Percentiles rank a stretch among this genome's conserved stretches.
Conservation (phyloP, 2,888 invertebrate genomes). For the Yponomeuta sedellus region DNA sequence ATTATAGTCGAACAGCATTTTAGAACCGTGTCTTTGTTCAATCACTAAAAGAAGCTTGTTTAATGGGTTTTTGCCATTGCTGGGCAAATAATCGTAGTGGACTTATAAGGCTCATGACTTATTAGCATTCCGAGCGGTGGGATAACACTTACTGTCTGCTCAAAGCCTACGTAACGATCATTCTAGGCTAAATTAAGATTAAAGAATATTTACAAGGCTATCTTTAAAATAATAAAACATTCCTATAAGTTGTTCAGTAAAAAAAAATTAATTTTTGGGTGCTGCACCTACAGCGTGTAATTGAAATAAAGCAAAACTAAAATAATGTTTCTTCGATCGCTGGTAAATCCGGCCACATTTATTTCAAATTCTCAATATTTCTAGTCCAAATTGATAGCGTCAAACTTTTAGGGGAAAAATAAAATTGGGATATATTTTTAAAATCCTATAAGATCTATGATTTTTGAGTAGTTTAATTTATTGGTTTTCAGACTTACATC, state of each 20-base stretch:
- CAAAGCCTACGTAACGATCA: background rate
- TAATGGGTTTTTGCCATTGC: conserved; percentile 76
- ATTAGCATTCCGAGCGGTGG: conserved; percentile 27
- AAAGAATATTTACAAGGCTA: background rate
- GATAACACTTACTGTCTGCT: background rate
- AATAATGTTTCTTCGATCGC: too few relatives aligned
- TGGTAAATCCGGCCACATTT: too few relatives aligned
- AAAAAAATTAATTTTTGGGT: background rate
- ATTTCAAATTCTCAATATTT: too few relatives aligned
- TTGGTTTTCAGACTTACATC: too few relatives aligned
- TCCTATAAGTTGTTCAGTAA: background rate
- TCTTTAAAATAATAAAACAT: background rate
- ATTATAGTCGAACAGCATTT: background rate
- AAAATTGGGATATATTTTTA: too few relatives aligned
- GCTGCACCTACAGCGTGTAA: too few relatives aligned
- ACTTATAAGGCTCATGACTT: conserved; percentile 46
- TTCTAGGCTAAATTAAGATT: background rate
- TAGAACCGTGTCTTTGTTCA: conserved; percentile 51
- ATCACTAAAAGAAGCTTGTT: conserved; percentile 74
- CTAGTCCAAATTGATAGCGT: too few relatives aligned
- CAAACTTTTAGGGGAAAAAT: too few relatives aligned
- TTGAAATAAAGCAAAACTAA: too few relatives aligned
- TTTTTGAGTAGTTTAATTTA: too few relatives aligned
- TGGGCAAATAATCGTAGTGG: conserved; percentile 72
- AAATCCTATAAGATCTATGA: too few relatives aligned